phyloP scores from a whole-genome alignment of 2,888 invertebrate genomes.

The Lacanobia wlatinum region DNA sequence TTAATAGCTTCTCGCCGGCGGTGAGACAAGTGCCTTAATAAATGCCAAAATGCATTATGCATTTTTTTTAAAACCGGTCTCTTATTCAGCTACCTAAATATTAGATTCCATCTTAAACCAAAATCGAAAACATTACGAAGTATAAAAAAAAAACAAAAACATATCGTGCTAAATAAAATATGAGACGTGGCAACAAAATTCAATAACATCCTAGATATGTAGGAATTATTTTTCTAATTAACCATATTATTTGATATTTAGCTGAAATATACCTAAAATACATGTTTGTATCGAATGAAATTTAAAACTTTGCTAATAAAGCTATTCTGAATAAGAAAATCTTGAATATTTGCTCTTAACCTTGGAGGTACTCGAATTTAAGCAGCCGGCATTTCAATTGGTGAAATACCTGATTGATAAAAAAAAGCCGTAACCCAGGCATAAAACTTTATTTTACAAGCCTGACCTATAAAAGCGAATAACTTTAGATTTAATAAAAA shows the following conservation, averaged over 20 bases:
- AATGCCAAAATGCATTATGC: too few species aligned
- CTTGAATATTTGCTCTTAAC: constrained; percentile 35
- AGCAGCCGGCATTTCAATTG: constrained; percentile 9
- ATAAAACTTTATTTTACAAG: not conserved
- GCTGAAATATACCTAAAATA: not conserved
- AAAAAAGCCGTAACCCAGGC: constrained; percentile 10
- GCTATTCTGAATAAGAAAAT: constrained; percentile 5
- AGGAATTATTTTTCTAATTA: not conserved
- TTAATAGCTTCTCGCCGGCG: too few species aligned
- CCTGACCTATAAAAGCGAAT: not conserved
- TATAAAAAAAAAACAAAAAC: too few species aligned
- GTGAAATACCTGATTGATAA: constrained; percentile 26
- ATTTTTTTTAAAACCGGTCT: not conserved
- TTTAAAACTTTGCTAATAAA: not conserved
- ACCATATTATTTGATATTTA: not conserved
- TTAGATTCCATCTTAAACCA: too few species aligned
- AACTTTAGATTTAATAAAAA: too few species aligned
- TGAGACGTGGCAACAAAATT: not conserved
- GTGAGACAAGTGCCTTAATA: too few species aligned
- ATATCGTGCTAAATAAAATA: not conserved
- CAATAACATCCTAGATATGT: not conserved
- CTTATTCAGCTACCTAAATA: not conserved
- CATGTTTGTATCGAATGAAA: not conserved
- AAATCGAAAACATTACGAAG: too few species aligned
- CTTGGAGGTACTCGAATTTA: constrained; percentile 51